Conservation (phyloP, 2,888 invertebrate species). For the Loripinus fragilis region DNA sequence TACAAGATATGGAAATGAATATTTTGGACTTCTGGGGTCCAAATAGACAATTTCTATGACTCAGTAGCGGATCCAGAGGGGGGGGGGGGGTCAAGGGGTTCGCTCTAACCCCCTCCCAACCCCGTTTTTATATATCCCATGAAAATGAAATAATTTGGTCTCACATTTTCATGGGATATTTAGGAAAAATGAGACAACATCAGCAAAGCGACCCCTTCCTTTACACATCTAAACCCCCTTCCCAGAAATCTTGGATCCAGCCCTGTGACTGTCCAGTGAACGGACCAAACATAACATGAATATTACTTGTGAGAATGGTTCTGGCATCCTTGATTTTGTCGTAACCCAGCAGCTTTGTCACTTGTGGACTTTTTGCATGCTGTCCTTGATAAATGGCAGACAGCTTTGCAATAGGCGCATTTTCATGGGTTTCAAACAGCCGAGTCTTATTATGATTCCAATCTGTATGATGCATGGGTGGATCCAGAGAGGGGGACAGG, state of each 20-base stretch:
- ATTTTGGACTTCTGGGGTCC: conserved; percentile 29
- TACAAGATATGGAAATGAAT: conserved; percentile 54
- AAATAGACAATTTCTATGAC: conserved; percentile 56
- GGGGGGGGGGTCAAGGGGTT: too few relatives aligned
- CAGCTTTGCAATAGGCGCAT: conserved; percentile 39
- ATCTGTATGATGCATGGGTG: too few relatives aligned
- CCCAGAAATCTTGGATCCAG: too few relatives aligned
- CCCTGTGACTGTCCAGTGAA: conserved; percentile 54
- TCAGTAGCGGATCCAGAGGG: too few relatives aligned
- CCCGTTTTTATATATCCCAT: too few relatives aligned
- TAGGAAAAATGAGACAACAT: too few relatives aligned
- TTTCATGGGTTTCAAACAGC: conserved; percentile 22
- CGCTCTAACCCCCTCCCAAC: too few relatives aligned
- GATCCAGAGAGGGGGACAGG: too few relatives aligned
- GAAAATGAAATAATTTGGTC: too few relatives aligned
- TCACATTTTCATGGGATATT: too few relatives aligned
- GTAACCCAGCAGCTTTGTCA: conserved; percentile 49
- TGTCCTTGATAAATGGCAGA: conserved; percentile 18
- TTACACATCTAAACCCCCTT: too few relatives aligned
- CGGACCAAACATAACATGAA: conserved; percentile 55
- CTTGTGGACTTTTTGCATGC: conserved; percentile 26
- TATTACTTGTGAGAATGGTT: conserved; percentile 54
- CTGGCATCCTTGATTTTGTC: conserved; percentile 33
- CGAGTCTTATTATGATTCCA: conserved; percentile 35
- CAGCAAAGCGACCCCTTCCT: too few relatives aligned